These are phyloP conservation scores for Drosophila gunungcola DNA, from an alignment of 1,140 invertebrate species.

Conservation along the genomic window DNA sequence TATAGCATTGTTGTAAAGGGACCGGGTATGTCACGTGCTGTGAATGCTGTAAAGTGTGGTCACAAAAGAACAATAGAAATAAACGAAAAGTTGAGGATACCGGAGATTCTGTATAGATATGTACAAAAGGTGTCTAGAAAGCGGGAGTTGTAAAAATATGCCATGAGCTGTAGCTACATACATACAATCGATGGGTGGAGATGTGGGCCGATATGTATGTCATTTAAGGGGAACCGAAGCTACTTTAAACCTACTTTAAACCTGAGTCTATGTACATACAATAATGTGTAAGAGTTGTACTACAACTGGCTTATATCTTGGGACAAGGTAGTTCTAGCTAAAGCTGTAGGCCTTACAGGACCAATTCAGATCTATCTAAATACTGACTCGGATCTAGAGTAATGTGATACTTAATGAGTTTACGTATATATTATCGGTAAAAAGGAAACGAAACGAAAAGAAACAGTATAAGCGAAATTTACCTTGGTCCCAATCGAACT, in stretches of 20 bases:
- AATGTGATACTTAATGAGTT: slow-evolving; percentile 17
- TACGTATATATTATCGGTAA: slow-evolving; percentile 43
- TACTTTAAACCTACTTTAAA: slow-evolving; percentile 12
- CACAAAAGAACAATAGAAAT: slow-evolving; percentile 59
- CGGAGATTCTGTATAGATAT: slow-evolving; percentile 18
- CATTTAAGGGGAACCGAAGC: not conserved
- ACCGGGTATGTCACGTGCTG: slow-evolving; percentile 80
- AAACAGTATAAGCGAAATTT: slow-evolving; percentile 62
- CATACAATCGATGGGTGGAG: slow-evolving; percentile 22
- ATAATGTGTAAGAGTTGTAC: not conserved
- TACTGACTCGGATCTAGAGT: not conserved
- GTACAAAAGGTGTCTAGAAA: slow-evolving; percentile 29
- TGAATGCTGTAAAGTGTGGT: slow-evolving; percentile 81
- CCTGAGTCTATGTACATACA: slow-evolving; percentile 29
- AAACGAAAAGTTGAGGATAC: slow-evolving; percentile 47
- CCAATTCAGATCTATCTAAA: not conserved
- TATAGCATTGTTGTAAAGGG: slow-evolving; percentile 83
- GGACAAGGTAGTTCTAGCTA: slow-evolving; percentile 5
- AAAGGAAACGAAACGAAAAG: slow-evolving; percentile 56
- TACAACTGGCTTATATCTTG: not conserved
- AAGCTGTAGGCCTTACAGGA: not conserved
- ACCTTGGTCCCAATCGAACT: slow-evolving; percentile 85
- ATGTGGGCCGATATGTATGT: slow-evolving; percentile 7
- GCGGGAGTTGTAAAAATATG: slow-evolving; percentile 25
- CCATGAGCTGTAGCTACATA: slow-evolving; percentile 34